A percentile compares a stretch with the other conserved stretches of the same genome.
phyloP scores from a whole-genome alignment of 2,797 vertebrate genomes.

The Notamacropus eugenii region DNA sequence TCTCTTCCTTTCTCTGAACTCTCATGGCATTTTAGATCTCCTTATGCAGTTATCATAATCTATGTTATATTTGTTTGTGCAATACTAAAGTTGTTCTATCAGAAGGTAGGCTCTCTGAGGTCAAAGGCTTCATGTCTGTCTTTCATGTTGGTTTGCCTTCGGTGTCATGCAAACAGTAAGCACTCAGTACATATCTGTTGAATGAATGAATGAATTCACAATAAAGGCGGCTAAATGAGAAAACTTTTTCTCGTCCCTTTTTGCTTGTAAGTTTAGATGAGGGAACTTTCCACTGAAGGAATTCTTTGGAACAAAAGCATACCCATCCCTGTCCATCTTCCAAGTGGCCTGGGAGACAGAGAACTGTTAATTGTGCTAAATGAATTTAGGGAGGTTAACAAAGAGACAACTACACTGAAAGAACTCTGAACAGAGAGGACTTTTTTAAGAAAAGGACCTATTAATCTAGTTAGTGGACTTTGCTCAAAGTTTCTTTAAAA shows the following conservation, averaged over 20 bases:
- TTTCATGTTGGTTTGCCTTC: background rate
- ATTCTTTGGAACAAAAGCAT: conserved; percentile 22
- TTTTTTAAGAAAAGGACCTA: conserved; percentile 30
- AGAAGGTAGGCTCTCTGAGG: background rate
- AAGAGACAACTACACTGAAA: conserved; percentile 18
- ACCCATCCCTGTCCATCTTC: conserved; percentile 18
- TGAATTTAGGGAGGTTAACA: conserved; percentile 33
- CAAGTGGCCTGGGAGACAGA: conserved; percentile 4
- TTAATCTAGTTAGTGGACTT: conserved; percentile 22
- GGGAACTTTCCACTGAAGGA: background rate
- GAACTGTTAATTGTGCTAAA: conserved; percentile 38
- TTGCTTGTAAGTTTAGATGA: background rate
- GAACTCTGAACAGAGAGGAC: conserved; percentile 34
- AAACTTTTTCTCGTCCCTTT: conserved; percentile 15
- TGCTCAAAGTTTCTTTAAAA: conserved; percentile 42
- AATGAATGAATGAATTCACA: background rate
- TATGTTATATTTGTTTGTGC: background rate
- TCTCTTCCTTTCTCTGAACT: background rate
- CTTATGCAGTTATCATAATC: background rate
- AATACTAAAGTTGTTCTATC: background rate
- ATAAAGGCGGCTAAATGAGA: background rate
- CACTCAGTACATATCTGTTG: background rate
- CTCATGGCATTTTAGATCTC: background rate
- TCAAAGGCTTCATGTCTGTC: background rate
- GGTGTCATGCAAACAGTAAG: background rate